Base-by-base conservation (phyloP, 2,888 invertebrate genomes). In the Noctuana brunneofusca region DNA sequence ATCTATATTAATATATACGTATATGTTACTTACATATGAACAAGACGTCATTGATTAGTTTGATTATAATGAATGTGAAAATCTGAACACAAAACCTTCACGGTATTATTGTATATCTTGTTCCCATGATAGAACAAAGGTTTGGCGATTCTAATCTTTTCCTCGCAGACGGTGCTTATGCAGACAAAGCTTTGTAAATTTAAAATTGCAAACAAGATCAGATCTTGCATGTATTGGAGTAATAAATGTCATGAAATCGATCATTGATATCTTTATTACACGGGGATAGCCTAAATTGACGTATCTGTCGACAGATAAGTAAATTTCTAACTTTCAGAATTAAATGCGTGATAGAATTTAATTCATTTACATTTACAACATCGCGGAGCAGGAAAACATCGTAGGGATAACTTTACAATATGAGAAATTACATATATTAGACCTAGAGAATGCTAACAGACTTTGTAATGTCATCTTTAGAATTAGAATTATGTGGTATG, bases 81-180 rank as follows among this genome's bases (percentile, higher is more conserved):
- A 30, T 41, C 38, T 52, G 53, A 60, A 14, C 22, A 52, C 6
- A 59, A 60, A 60, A 54, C 59, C 59, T 60, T 54, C 59, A 30
- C 18, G 43, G 14, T 38, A 14, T 16, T 35, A 60, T 60, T 60
- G 54, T 60, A 27, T 60, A 38, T 14, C 24, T 32, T 30, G 48
- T 54, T 60, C 60, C 54, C 60, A 60, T 60, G 60, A 24, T 32
- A 53, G 46, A 60, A 60, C 48, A 54, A 60, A 60, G 48, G 24
- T 48, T 46, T 22, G 30, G 11, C 14, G 60, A 60, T 60, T 43
- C 35, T 54, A 48, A 60, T 60, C 60, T 60, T 27, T 48, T 54
- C 48, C 32, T 30, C 35, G 35, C 43, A 54, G 60, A n/a, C 54
- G 16, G 35, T 18, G 60, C 57, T 35, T 27, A 18, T 38, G 54